Evolutionary conservation across 2,888 invertebrate genomes (phyloP).

Genomic region (Phoenoteleia sp.): DNA sequence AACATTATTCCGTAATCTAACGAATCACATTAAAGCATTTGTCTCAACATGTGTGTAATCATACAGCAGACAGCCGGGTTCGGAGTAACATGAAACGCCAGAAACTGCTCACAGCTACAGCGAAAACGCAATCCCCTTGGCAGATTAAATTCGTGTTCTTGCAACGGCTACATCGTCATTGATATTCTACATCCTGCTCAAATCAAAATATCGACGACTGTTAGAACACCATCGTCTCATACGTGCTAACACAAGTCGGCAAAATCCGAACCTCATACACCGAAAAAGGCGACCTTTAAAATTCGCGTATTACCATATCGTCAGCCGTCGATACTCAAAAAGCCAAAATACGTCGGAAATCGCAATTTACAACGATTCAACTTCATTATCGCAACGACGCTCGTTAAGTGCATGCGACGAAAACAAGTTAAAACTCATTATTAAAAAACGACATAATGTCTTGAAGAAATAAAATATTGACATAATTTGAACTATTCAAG

Average conservation of each 20-base stretch:
- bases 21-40: slow-evolving; percentile 55
- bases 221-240: slow-evolving; percentile 61
- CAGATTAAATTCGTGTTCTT: slow-evolving; percentile 76
- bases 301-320: slow-evolving; percentile 52
- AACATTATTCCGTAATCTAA: slow-evolving; percentile 44
- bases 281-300: slow-evolving; percentile 45
- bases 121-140: slow-evolving; percentile 74
- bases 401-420: not conserved
- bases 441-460: no score
- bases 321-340: slow-evolving; percentile 1
- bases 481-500: no score
- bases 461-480: no score
- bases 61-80: slow-evolving; percentile 43
- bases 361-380: slow-evolving; percentile 18
- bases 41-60: slow-evolving; percentile 62
- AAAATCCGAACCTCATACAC: slow-evolving; percentile 52
- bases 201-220: slow-evolving; percentile 64
- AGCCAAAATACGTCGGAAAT: slow-evolving; percentile 35
- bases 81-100: slow-evolving; percentile 65
- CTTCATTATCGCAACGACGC: not conserved
- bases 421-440: not conserved
- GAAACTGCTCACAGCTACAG: slow-evolving; percentile 59
- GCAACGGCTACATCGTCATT: slow-evolving; percentile 68
- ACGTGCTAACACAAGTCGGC: slow-evolving; percentile 52
- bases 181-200: slow-evolving; percentile 64